Conservation (phyloP, 2,113 vertebrate species). For the Scomber colias region DNA sequence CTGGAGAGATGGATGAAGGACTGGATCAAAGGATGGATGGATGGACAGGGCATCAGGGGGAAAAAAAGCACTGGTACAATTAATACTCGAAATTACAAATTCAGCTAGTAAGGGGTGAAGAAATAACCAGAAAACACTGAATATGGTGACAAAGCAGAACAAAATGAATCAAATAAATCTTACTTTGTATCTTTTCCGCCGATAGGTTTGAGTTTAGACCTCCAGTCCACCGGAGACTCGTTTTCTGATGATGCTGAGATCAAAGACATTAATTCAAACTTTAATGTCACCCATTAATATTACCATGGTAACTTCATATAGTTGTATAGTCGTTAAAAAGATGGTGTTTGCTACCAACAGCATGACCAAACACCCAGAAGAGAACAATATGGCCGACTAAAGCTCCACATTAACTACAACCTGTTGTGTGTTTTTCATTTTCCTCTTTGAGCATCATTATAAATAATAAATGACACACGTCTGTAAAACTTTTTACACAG, state of each 20-base stretch:
- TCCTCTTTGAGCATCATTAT: too few relatives aligned
- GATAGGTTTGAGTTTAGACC: conserved; percentile 89
- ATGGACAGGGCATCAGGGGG: conserved; percentile 42
- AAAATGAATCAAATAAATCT: conserved; percentile 62
- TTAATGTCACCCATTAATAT: background rate
- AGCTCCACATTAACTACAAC: too few relatives aligned
- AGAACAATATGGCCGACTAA: background rate
- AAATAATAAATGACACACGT: too few relatives aligned
- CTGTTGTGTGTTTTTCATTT: too few relatives aligned
- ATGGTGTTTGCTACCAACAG: background rate
- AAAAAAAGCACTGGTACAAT: background rate
- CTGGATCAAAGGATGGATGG: conserved; percentile 56
- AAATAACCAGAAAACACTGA: background rate
- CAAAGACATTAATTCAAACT: background rate
- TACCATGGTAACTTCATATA: background rate
- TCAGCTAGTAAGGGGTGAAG: background rate
- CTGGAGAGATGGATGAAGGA: conserved; percentile 58
- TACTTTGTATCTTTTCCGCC: conserved; percentile 81
- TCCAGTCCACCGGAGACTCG: conserved; percentile 88
- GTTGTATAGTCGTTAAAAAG: background rate
- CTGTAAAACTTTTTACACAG: too few relatives aligned
- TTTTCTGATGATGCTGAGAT: conserved; percentile 47
- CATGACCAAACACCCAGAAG: background rate
- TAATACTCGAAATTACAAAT: conserved; percentile 9
- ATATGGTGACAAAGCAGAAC: background rate